Conservation (phyloP, 1,140 invertebrate genomes). For the Lethrus apterus region DNA sequence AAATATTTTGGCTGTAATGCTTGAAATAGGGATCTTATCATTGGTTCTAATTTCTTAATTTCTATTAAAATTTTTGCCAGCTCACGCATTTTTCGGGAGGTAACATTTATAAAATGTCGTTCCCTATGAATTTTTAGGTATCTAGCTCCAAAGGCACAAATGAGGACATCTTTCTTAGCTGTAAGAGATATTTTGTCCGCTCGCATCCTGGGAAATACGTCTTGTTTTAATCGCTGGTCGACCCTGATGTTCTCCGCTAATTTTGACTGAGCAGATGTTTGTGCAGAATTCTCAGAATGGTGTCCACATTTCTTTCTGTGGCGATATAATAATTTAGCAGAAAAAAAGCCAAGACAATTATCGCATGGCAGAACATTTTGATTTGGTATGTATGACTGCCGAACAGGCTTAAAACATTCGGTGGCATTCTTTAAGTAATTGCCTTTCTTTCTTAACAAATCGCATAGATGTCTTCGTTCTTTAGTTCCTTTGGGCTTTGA, state of each 20-base stretch:
- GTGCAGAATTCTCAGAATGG: background rate
- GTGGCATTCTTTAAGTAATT: conserved; percentile 9
- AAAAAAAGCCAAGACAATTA: conserved; percentile 17
- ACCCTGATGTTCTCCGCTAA: conserved; percentile 9
- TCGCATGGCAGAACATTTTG: conserved; percentile 14
- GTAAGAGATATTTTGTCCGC: conserved; percentile 18
- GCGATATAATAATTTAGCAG: conserved; percentile 17
- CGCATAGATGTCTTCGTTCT: conserved; percentile 16
- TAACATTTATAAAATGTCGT: conserved; percentile 29
- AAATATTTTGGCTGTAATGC: conserved; percentile 27
- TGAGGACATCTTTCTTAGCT: conserved; percentile 25
- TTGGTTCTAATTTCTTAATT: conserved; percentile 27
- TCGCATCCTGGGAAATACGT: conserved; percentile 18
- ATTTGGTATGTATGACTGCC: background rate
- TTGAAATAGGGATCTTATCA: conserved; percentile 21
- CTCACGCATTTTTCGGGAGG: conserved; percentile 32
- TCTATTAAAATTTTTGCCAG: conserved; percentile 28
- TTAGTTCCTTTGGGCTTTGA: conserved; percentile 3
- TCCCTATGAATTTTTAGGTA: conserved; percentile 33
- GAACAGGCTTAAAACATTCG: conserved; percentile 8
- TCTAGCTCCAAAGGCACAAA: conserved; percentile 30
- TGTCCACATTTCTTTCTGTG: conserved; percentile 17
- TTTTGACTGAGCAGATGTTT: conserved; percentile 1
- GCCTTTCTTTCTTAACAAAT: conserved; percentile 15
- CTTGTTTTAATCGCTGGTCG: conserved; percentile 7